These are phyloP conservation scores for Aspiorhynchus laticeps DNA, from an alignment of 2,113 vertebrate genomes.

Conservation along the genomic window DNA sequence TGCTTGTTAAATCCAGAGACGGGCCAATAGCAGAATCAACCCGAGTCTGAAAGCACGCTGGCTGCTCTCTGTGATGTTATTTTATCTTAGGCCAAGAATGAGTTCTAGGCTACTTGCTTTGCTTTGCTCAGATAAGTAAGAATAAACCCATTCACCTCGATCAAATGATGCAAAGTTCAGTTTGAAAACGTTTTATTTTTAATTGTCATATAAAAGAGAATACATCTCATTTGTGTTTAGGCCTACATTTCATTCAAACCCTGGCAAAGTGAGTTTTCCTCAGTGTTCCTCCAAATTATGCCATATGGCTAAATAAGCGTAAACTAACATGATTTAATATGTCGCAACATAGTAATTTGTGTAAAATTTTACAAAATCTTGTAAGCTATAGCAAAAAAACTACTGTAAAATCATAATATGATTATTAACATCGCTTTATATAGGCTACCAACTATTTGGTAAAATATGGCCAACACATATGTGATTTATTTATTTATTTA, in stretches of 20 bases:
- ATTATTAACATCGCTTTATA: not conserved
- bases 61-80: not conserved
- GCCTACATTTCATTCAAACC: not conserved
- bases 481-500: not conserved
- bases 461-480: not conserved
- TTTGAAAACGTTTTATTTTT: not conserved
- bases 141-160: not conserved
- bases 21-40: conserved; percentile 2
- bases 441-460: not conserved
- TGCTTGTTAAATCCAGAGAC: conserved; percentile 1
- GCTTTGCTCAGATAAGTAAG: not conserved
- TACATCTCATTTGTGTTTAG: not conserved
- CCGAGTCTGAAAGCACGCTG: conserved; percentile 1
- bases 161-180: not conserved
- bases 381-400: not conserved
- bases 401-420: not conserved
- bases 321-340: not conserved
- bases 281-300: not conserved
- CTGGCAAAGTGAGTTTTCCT: not conserved
- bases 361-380: not conserved
- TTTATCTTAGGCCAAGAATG: conserved; percentile 1
- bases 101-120: not conserved
- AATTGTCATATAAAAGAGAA: not conserved
- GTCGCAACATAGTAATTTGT: not conserved
- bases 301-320: not conserved